Evolutionary conservation across 2,113 vertebrate species (phyloP).

Genomic region (Tachysurus vachellii): DNA sequence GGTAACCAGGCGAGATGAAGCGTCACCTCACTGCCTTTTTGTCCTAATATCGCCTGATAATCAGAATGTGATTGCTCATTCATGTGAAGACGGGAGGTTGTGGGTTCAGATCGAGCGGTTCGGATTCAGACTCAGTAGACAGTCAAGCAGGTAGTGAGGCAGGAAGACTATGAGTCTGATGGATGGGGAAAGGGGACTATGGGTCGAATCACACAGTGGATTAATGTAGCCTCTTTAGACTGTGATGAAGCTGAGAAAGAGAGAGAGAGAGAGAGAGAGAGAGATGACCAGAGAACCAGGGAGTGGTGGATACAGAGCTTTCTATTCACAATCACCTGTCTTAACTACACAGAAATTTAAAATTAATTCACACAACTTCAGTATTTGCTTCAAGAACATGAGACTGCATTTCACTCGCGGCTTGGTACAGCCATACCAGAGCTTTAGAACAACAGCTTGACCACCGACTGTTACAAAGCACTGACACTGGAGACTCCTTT

Average conservation of each 20-base stretch:
- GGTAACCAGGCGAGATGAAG: slow-evolving; percentile 61
- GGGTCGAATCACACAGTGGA: background rate
- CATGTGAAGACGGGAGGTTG: slow-evolving; percentile 1
- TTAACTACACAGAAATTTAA: too few species aligned
- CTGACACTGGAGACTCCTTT: background rate
- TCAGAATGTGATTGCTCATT: slow-evolving; percentile 17
- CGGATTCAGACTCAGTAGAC: background rate
- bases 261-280: background rate
- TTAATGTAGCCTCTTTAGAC: background rate
- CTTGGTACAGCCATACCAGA: background rate
- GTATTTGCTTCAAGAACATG: too few species aligned
- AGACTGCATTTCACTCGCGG: too few species aligned
- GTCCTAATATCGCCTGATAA: slow-evolving; percentile 13
- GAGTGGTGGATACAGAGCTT: too few species aligned
- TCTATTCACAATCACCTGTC: too few species aligned
- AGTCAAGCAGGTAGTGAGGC: background rate
- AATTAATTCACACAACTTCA: too few species aligned
- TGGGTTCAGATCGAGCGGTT: background rate
- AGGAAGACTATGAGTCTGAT: slow-evolving; percentile 3
- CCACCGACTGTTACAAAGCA: background rate
- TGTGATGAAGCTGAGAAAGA: slow-evolving; percentile 1
- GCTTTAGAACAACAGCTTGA: background rate
- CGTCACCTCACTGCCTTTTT: background rate
- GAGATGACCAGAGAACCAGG: too few species aligned
- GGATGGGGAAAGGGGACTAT: background rate